Evolutionary conservation across 2,113 vertebrate genomes (phyloP).

Genomic region (Morone saxatilis): DNA sequence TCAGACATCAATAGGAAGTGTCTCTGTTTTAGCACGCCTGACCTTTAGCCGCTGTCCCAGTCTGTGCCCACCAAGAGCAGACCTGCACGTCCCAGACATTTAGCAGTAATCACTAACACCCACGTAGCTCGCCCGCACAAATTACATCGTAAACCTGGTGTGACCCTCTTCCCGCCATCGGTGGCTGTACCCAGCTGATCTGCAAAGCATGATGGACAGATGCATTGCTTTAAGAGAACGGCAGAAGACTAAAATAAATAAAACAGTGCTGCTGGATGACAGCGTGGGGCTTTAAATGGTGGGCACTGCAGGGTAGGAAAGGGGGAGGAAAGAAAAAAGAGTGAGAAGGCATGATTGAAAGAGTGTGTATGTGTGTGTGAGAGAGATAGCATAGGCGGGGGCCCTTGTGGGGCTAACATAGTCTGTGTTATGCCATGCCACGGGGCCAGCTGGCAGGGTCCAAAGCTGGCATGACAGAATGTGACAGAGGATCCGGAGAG

Average conservation of each 20-base stretch:
- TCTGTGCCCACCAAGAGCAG: slow-evolving; percentile 56
- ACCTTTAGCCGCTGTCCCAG: slow-evolving; percentile 73
- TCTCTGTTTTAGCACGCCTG: slow-evolving; percentile 72
- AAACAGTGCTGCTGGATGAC: slow-evolving; percentile 43
- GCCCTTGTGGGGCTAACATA: slow-evolving; percentile 60
- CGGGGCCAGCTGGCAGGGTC: slow-evolving; percentile 81
- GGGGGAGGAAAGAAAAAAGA: slow-evolving; percentile 43
- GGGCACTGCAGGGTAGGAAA: slow-evolving; percentile 39
- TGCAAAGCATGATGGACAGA: slow-evolving; percentile 58
- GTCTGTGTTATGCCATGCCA: slow-evolving; percentile 75
- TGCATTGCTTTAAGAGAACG: slow-evolving; percentile 18
- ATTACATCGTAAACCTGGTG: slow-evolving; percentile 71
- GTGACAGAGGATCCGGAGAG: slow-evolving; percentile 83
- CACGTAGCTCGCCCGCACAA: slow-evolving; percentile 44
- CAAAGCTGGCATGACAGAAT: slow-evolving; percentile 85
- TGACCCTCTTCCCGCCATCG: slow-evolving; percentile 38
- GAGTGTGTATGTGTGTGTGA: slow-evolving; percentile 40
- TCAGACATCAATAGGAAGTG: slow-evolving; percentile 74
- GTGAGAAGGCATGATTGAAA: slow-evolving; percentile 45
- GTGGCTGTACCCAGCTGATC: slow-evolving; percentile 48
- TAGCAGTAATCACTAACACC: slow-evolving; percentile 70
- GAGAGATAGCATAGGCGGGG: slow-evolving; percentile 40
- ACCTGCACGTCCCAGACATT: slow-evolving; percentile 62
- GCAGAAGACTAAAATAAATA: slow-evolving; percentile 67
- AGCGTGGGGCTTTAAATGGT: slow-evolving; percentile 46